Percentiles rank a stretch among this genome's conserved stretches.
phyloP scores from a whole-genome alignment of 2,113 vertebrate genomes.

The Entelurus aequoreus region DNA sequence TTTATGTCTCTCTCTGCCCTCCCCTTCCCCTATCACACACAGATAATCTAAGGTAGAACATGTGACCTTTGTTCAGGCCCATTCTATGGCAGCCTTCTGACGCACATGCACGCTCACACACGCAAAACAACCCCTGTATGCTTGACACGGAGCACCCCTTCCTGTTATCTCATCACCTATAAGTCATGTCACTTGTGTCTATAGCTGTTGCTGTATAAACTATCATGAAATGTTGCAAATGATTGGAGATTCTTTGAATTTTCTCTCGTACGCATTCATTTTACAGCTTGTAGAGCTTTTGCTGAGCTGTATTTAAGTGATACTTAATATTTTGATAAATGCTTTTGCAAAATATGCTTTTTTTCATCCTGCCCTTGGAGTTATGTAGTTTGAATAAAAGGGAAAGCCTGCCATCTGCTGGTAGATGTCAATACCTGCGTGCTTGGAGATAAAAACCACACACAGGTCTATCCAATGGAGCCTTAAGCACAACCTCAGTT shows the following conservation, averaged over 20 bases:
- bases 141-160: not conserved
- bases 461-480: too few species aligned
- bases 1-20: conserved; percentile 30
- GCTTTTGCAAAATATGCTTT: not conserved
- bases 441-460: not conserved
- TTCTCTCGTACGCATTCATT: not conserved
- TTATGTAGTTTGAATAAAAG: not conserved
- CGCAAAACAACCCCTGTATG: conserved; percentile 3
- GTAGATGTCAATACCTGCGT: not conserved
- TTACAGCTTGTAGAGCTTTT: not conserved
- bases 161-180: not conserved
- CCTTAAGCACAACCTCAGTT: too few species aligned
- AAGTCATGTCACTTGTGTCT: not conserved
- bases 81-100: conserved; percentile 16
- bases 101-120: conserved; percentile 13
- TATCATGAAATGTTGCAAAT: not conserved
- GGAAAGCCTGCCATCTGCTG: conserved; percentile 30
- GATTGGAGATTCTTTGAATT: not conserved
- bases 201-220: not conserved
- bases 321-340: not conserved
- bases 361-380: not conserved
- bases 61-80: conserved; percentile 44
- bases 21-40: conserved; percentile 26
- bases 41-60: conserved; percentile 55
- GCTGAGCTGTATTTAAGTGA: not conserved